Evolutionary conservation across 2,797 vertebrate species (phyloP).

Genomic region (Notolepis coatsorum): DNA sequence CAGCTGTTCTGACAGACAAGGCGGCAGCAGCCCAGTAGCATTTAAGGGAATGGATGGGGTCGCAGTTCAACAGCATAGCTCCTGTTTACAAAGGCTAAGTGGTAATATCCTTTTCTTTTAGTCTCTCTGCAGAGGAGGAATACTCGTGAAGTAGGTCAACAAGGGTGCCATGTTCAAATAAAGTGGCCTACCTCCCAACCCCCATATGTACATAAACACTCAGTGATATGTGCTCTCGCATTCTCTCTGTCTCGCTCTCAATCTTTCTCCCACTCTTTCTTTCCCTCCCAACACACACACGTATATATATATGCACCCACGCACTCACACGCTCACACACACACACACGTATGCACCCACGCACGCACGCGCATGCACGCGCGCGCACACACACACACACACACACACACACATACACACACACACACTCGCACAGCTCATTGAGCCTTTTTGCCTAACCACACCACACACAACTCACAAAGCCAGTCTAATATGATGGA

Average conservation of each 20-base stretch:
- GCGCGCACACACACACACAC: constrained; percentile 8
- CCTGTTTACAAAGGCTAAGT: constrained; percentile 77
- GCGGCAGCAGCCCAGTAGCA: constrained; percentile 29
- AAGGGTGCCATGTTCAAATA: constrained; percentile 67
- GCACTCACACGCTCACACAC: background rate
- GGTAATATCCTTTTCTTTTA: constrained; percentile 66
- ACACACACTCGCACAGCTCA: background rate
- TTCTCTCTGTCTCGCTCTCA: background rate
- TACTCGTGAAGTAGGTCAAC: constrained; percentile 68
- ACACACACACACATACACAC: constrained; percentile 2
- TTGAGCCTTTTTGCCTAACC: constrained; percentile 17
- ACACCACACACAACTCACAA: constrained; percentile 1
- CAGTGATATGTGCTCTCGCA: constrained; percentile 30
- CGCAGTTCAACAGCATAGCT: constrained; percentile 70
- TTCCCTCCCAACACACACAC: constrained; percentile 2
- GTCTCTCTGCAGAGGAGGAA: constrained; percentile 59
- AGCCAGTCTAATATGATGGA: constrained; percentile 33
- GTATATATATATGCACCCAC: background rate
- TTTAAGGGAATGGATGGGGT: constrained; percentile 54
- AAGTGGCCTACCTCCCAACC: constrained; percentile 38
- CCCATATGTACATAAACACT: constrained; percentile 16
- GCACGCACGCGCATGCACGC: constrained; percentile 3
- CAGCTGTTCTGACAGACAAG: constrained; percentile 27
- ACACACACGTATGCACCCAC: background rate
- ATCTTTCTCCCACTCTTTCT: background rate